Base-by-base conservation (phyloP, 1,140 invertebrate species). In the Leptoteleia sp. region DNA sequence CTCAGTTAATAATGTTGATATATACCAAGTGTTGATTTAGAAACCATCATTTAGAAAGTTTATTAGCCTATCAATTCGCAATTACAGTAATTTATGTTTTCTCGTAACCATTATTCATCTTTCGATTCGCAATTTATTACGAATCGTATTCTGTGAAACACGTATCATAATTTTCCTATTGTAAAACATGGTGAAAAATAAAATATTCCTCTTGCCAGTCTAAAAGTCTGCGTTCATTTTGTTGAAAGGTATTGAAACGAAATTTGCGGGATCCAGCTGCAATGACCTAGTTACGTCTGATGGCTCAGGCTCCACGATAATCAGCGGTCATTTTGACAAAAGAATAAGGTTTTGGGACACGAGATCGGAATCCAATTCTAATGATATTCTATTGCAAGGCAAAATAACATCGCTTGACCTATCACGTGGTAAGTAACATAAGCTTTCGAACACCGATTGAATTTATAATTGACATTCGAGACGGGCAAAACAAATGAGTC, bases 291-390 rank as follows among this genome's bases (percentile, higher is more conserved):
- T 98, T 22, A 97, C 95, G 48, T 93, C 93, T 13, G 95, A 97
- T 82, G 93, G 94, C 33, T 92, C 95, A 1, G 96, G 96, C n/a
- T 94, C 95, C 8, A 96, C 94, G 15, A 96, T 99, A 70, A 97
- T 99, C 68, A 98, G 97, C 80, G 97, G 97, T 9, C 98, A 99
- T 91, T 99, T 97, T 89, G 98, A 99, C 90, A 99, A 98, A 88
- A 94, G 93, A 80, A 96, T 99, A 81, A 92, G 98, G 31, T 99
- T 99, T 88, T 99, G 98, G 97, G 98, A 99, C 84, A 94, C 94
- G 65, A 92, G 97, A 81, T 94, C 94, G 1, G 94, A 95, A 79
- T 92, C 92, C 62, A 93, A 92, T 65, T 92, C 93, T 31, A 94
- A 96, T 85, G 95, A 98, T 87, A 95, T 99, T 65, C 84, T 95